These are phyloP conservation scores for Lophius piscatorius DNA, from an alignment of 2,113 vertebrate genomes.

Conservation along the genomic window DNA sequence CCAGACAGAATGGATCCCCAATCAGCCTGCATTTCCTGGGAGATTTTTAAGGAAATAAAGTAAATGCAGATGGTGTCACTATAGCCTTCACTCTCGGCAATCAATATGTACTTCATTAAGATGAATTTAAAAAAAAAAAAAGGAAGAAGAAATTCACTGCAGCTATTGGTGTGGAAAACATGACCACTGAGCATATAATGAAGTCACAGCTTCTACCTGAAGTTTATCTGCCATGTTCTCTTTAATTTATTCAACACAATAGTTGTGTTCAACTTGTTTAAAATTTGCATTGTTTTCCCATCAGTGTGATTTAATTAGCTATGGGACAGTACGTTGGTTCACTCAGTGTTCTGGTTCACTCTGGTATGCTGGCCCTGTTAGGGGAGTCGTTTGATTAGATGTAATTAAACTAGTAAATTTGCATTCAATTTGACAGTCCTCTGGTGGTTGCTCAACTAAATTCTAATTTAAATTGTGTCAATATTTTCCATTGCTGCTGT, in stretches of 20 bases:
- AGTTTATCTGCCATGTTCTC: constrained; percentile 24
- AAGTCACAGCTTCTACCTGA: constrained; percentile 3
- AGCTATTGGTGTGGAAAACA: no score
- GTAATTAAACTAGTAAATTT: constrained; percentile 67
- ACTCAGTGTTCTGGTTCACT: constrained; percentile 1
- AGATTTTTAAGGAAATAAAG: no score
- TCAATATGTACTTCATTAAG: no score
- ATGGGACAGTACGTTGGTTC: constrained; percentile 34
- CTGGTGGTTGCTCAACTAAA: constrained; percentile 31
- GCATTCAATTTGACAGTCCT: constrained; percentile 46
- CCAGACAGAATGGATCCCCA: no score
- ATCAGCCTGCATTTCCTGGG: no score
- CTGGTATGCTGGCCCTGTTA: constrained; percentile 14
- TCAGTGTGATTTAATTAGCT: constrained; percentile 56
- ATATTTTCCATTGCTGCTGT: constrained; percentile 22
- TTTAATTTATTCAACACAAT: constrained; percentile 43
- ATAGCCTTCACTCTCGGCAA: no score
- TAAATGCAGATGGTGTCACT: no score
- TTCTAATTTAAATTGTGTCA: constrained; percentile 37
- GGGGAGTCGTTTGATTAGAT: constrained; percentile 45
- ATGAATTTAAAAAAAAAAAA: neutral
- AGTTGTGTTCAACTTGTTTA: constrained; percentile 41
- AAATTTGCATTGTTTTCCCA: constrained; percentile 47
- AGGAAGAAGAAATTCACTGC: no score
- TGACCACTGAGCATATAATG: no score